Conservation (phyloP, 2,113 vertebrate genomes). For the Hucho hucho region DNA sequence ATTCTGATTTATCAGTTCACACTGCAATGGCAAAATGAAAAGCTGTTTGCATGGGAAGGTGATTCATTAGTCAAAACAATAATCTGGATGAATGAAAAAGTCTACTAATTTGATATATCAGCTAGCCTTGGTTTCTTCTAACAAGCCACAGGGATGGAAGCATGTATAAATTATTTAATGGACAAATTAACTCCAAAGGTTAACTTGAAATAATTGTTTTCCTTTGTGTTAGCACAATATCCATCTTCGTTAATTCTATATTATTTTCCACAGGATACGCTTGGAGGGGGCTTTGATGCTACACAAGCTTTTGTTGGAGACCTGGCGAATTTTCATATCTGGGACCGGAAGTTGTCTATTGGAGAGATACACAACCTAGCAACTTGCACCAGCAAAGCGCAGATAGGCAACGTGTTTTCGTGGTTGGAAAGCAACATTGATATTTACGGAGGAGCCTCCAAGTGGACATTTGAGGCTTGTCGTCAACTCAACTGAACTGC, state of each 20-base stretch:
- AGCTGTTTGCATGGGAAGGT: neutral
- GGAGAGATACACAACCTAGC: conserved; percentile 93
- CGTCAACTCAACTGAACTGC: conserved; percentile 90
- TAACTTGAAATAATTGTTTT: conserved; percentile 9
- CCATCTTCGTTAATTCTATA: conserved; percentile 37
- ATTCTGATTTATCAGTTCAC: neutral
- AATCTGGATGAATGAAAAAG: conserved; percentile 13
- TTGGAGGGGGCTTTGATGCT: conserved; percentile 94
- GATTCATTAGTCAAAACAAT: conserved; percentile 7
- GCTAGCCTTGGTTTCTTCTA: conserved; percentile 2
- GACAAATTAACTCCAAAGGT: conserved; percentile 27
- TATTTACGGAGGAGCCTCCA: conserved; percentile 92
- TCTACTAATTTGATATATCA: neutral
- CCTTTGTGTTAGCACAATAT: neutral
- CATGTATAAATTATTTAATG: conserved; percentile 19
- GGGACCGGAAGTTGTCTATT: conserved; percentile 91
- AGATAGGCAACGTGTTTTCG: conserved; percentile 90
- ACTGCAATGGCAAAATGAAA: neutral
- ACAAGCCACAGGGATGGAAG: conserved; percentile 3
- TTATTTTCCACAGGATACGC: conserved; percentile 80
- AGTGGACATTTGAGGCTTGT: conserved; percentile 97
- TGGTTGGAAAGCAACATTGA: conserved; percentile 94
- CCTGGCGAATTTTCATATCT: conserved; percentile 96
- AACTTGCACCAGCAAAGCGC: conserved; percentile 92
- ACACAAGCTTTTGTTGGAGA: conserved; percentile 97